Base-by-base conservation (phyloP, 2,888 invertebrate genomes). In the Drosophila tanythrix region DNA sequence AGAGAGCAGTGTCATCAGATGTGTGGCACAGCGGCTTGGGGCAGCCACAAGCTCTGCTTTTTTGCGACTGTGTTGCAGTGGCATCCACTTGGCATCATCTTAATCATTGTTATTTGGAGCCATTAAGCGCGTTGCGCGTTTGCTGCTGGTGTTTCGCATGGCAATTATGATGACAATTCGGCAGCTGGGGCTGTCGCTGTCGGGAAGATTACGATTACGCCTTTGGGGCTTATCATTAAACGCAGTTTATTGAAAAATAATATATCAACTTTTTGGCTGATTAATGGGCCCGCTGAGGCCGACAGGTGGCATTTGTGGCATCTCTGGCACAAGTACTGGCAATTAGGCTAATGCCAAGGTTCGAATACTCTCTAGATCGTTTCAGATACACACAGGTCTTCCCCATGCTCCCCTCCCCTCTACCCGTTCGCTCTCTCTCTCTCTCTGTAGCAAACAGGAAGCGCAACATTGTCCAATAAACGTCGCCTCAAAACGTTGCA, bases 41-140 rank as follows among this genome's bases (percentile, higher is more conserved):
- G 58, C 70, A 56, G 38, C 36, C 29, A 33, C 33, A 18, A n/a
- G 21, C 46, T 38, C 25, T 40, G 31, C 58, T 43, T 43, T 40
- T 40, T 60, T 46, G 25, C 46, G 27, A 21, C 25, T 10, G 46
- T 25, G 21, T 21, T 21, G 31, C 61, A 36, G 38, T 31, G 63
- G 35, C 67, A 48, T 68, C 43, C 59, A 70, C 69, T 75, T 72
- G 80, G 74, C 73, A 70, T 65, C 75, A 74, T 69, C 74, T 87
- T 88, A 88, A 88, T 88, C 89, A 88, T 88, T 88, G 88, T 88
- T 88, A 88, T 88, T 88, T 88, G 73, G 70, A 78, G 75, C 81
- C 89, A 89, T 87, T 89, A 89, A 87, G 62, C 78, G 75, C 75
- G 74, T 40, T 51, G 71, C 66, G 73, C 72, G 68, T 74, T 76